These are phyloP conservation scores for Girardinus metallicus DNA, from an alignment of 2,797 vertebrate genomes.

Conservation along the genomic window DNA sequence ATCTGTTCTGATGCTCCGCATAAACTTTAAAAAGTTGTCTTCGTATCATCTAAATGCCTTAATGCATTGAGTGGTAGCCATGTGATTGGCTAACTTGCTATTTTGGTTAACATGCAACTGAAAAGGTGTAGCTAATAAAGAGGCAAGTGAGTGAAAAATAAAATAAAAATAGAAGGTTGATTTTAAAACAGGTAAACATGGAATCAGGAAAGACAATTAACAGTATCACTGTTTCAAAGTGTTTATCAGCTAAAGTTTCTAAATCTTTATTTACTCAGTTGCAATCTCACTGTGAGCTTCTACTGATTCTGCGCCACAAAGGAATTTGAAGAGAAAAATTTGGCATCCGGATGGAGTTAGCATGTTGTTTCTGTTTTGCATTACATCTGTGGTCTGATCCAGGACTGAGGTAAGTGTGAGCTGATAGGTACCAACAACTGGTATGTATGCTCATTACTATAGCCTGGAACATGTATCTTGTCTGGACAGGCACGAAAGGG, in stretches of 20 bases:
- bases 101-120: neutral
- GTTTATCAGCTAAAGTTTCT: constrained; percentile 41
- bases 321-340: constrained; percentile 50
- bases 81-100: neutral
- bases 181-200: neutral
- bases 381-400: constrained; percentile 69
- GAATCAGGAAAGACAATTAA: constrained; percentile 9
- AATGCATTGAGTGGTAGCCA: neutral
- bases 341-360: constrained; percentile 68
- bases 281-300: constrained; percentile 53
- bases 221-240: constrained; percentile 22
- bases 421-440: constrained; percentile 82
- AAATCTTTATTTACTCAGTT: constrained; percentile 50
- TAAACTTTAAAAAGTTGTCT: neutral
- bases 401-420: constrained; percentile 82
- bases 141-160: neutral
- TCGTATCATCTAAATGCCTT: neutral
- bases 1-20: neutral
- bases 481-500: constrained; percentile 12
- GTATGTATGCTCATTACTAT: constrained; percentile 69
- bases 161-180: constrained; percentile 55
- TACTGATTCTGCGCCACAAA: constrained; percentile 49
- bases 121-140: neutral
- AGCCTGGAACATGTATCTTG: constrained; percentile 71
- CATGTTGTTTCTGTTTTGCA: constrained; percentile 68